Conservation (phyloP, 2,888 invertebrate genomes). For the Ennomos erosarius region DNA sequence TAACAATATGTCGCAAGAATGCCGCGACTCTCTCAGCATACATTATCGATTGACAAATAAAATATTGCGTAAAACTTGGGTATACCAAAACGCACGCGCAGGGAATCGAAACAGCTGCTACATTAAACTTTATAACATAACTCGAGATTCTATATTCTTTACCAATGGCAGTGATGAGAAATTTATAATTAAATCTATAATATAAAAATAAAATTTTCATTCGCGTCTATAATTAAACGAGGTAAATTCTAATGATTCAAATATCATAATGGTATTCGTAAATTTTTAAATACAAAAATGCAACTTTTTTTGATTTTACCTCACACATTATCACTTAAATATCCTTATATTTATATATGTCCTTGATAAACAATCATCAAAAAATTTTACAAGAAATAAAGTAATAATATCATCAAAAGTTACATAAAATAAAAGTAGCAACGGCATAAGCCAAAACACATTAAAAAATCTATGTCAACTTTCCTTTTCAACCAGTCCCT, state of each 20-base stretch:
- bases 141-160: conserved; percentile 5
- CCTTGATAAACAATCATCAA: no score
- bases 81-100: conserved; percentile 12
- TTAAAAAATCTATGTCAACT: conserved; percentile 31
- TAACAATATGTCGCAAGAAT: conserved; percentile 21
- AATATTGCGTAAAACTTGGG: conserved; percentile 17
- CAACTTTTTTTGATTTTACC: no score
- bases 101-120: conserved; percentile 5
- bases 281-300: no score
- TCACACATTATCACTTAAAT: no score
- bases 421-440: conserved; percentile 13
- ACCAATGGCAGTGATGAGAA: conserved; percentile 12
- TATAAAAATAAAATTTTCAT: no score
- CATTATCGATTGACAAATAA: conserved; percentile 20
- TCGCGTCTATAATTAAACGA: no score
- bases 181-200: neutral
- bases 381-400: neutral
- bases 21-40: conserved; percentile 16
- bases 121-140: neutral
- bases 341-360: no score
- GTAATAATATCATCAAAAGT: conserved; percentile 11
- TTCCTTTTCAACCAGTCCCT: conserved; percentile 28
- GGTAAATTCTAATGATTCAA: no score
- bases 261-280: no score
- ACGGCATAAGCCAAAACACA: conserved; percentile 17